Evolutionary conservation across 1,140 invertebrate species (phyloP).

Genomic region (Dolichoris vasculosae): DNA sequence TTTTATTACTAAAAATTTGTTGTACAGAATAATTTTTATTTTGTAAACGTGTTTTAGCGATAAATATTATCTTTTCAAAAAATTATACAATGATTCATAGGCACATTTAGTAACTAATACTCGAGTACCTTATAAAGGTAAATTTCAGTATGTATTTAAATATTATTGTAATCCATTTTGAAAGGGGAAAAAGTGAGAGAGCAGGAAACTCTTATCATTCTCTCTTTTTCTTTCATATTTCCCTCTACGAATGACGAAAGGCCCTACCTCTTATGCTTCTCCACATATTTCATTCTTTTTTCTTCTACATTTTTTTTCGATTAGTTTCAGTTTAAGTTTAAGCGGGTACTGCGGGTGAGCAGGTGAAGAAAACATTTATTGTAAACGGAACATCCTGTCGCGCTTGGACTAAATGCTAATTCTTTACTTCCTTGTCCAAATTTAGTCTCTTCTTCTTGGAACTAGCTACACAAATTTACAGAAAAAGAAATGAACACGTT

Average conservation of each 20-base stretch:
- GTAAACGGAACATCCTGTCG: conserved; percentile 63
- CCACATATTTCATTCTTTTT: conserved; percentile 37
- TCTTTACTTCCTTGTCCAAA: conserved; percentile 34
- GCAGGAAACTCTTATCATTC: conserved; percentile 65
- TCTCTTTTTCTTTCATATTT: conserved; percentile 34
- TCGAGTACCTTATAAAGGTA: conserved; percentile 33
- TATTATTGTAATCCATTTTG: conserved; percentile 42
- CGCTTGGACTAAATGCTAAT: conserved; percentile 56
- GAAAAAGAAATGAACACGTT: background rate
- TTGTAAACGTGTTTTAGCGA: no score
- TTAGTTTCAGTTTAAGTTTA: conserved; percentile 47
- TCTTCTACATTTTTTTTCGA: conserved; percentile 51
- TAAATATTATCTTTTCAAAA: no score
- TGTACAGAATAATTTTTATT: no score
- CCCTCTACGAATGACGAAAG: conserved; percentile 43
- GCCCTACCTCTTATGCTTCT: conserved; percentile 16
- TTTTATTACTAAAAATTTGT: no score
- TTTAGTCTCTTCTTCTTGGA: conserved; percentile 3
- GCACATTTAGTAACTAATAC: background rate
- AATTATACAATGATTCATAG: background rate
- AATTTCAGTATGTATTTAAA: conserved; percentile 42
- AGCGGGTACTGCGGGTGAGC: conserved; percentile 67
- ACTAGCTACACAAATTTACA: background rate
- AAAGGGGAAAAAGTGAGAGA: conserved; percentile 50
- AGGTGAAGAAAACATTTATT: conserved; percentile 66